A percentile compares a stretch with the other conserved stretches of the same genome.
Conservation (phyloP, 2,797 vertebrate genomes). For the Heliangelus exortis region DNA sequence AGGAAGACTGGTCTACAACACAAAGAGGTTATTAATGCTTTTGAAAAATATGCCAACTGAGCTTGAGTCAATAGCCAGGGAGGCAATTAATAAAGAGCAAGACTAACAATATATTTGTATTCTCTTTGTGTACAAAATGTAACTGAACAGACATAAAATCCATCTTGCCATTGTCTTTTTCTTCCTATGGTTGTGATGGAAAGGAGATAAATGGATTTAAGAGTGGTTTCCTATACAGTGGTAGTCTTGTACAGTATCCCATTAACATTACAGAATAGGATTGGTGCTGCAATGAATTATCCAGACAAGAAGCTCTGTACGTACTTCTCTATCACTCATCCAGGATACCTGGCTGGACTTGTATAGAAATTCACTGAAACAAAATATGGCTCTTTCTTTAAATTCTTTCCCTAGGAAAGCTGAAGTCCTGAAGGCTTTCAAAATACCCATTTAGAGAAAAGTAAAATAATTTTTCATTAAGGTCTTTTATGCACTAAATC, state of each 20-base stretch:
- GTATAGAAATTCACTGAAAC: neutral
- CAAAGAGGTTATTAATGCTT: slow-evolving; percentile 63
- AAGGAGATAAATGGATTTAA: slow-evolving; percentile 56
- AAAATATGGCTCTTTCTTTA: neutral
- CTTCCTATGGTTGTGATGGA: slow-evolving; percentile 13
- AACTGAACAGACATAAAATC: slow-evolving; percentile 51
- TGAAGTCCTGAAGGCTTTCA: neutral
- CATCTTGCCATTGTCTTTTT: slow-evolving; percentile 50
- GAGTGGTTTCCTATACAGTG: slow-evolving; percentile 52
- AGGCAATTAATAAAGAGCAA: slow-evolving; percentile 60
- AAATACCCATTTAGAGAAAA: neutral
- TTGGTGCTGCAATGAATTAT: slow-evolving; percentile 51
- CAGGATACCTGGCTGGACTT: slow-evolving; percentile 34
- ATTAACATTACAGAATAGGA: slow-evolving; percentile 55
- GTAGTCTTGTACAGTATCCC: slow-evolving; percentile 43
- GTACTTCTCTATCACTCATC: slow-evolving; percentile 14
- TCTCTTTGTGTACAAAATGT: slow-evolving; percentile 52
- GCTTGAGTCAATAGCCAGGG: slow-evolving; percentile 31
- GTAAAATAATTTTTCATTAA: neutral
- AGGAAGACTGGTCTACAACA: slow-evolving; percentile 39
- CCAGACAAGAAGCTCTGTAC: slow-evolving; percentile 29
- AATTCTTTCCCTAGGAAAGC: neutral
- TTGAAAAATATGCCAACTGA: slow-evolving; percentile 42
- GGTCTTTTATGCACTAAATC: neutral
- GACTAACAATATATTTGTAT: slow-evolving; percentile 56